Base-by-base conservation (phyloP, 2,113 vertebrate genomes). In the Promerops cafer region DNA sequence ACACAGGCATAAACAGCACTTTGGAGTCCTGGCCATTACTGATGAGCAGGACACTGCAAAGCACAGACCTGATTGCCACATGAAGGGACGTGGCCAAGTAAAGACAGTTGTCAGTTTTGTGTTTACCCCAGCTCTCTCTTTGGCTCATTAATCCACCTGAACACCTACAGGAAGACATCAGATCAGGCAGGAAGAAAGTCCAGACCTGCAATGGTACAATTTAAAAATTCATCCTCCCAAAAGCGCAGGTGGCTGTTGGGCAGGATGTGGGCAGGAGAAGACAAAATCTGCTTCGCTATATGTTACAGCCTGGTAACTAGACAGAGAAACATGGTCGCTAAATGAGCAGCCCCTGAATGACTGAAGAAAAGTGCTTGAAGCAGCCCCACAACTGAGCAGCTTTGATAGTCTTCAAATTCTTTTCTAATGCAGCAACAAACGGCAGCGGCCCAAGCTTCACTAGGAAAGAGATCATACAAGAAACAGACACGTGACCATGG, bases 1-100 rank as follows among this genome's bases (percentile, higher is more conserved):
- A n/a, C 30, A 30, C 7, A 5, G 12, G 8, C 23, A 37, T 24
- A 49, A 37, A 10, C 27, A n/a, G 31, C 11, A 13, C 13, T 79
- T 53, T 56, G 61, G 35, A 56, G 52, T 42, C 12, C 16, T 33
- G 42, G 40, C 3, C 63, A 13, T 31, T 71, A 17, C 28, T 71
- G 60, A 30, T 42, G 39, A 64, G 28, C 68, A 72, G 45, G 35
- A 16, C 30, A 17, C 50, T 42, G n/a, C 33, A 83, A 68, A 69
- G 39, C 45, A 44, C 22, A 59, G 30, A 28, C 45, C 27, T 68
- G 13, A 44, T 10, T 71, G 65, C 19, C 10, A 4, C n/a, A 26
- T 8, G 7, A 69, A 72, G 27, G 8, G 24, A 68, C 0, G 0
- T 7, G 24, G 11, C 39, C 31, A 87, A 27, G 20, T n/a, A 63